phyloP scores from a whole-genome alignment of 2,888 invertebrate genomes.

The Machimus atricapillus region DNA sequence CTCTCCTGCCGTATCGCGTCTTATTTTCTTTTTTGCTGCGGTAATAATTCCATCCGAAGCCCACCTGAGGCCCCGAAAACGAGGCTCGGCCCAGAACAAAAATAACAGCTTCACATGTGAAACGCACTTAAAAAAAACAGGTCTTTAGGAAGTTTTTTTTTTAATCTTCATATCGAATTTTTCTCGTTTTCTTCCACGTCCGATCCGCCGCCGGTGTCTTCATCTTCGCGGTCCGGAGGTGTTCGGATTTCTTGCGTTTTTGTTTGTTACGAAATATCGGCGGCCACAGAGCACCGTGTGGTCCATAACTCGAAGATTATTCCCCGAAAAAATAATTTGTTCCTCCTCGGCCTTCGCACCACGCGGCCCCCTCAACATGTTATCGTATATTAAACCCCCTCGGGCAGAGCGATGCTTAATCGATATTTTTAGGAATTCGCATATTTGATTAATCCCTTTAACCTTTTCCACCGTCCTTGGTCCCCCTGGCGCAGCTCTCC shows the following conservation, averaged over 20 bases:
- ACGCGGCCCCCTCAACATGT: not conserved
- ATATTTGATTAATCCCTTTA: conserved; percentile 37
- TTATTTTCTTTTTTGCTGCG: not conserved
- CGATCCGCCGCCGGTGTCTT: not conserved
- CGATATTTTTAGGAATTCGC: conserved; percentile 26
- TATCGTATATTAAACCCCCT: not conserved
- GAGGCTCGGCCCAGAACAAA: conserved; percentile 6
- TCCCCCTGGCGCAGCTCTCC: not conserved
- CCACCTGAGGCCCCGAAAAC: conserved; percentile 17
- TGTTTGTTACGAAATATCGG: not conserved
- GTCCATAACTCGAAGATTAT: not conserved
- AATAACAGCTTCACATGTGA: conserved; percentile 24
- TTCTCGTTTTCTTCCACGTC: not conserved
- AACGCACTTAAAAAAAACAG: conserved; percentile 13
- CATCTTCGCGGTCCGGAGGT: not conserved
- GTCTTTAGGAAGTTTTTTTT: not conserved
- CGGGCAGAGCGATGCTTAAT: conserved; percentile 1
- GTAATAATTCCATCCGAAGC: conserved; percentile 14
- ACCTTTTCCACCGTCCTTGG: conserved; percentile 18
- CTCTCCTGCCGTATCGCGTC: not conserved
- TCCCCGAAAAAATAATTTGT: conserved; percentile 21
- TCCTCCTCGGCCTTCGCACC: not conserved
- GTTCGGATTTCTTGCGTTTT: not conserved
- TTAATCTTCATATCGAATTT: not conserved
- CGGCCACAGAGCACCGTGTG: not conserved